Evolutionary conservation across 2,888 invertebrate species (phyloP).

Genomic region (Ypsolopha sequella): DNA sequence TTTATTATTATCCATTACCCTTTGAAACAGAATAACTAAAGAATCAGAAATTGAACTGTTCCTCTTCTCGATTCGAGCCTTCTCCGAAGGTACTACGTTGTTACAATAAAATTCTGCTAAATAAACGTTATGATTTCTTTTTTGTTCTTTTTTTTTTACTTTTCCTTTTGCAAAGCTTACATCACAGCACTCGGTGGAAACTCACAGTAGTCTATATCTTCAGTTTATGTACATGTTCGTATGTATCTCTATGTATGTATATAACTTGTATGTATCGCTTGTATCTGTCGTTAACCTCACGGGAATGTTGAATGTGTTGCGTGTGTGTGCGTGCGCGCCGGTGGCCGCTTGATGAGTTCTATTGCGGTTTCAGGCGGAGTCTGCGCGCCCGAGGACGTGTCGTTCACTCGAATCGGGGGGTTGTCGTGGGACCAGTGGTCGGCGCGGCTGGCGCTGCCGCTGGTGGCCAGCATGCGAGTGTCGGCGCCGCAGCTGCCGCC

Average conservation of each 20-base stretch:
- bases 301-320: slow-evolving; percentile 38
- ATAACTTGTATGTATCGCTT: slow-evolving; percentile 52
- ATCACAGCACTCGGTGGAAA: slow-evolving; percentile 68
- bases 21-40: slow-evolving; percentile 7
- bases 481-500: slow-evolving; percentile 33
- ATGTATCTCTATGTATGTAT: slow-evolving; percentile 26
- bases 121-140: slow-evolving; percentile 56
- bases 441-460: slow-evolving; percentile 79
- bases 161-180: slow-evolving; percentile 61
- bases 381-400: slow-evolving; percentile 77
- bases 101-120: slow-evolving; percentile 18
- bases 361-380: slow-evolving; percentile 40
- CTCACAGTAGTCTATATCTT: slow-evolving; percentile 44
- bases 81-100: too few species aligned
- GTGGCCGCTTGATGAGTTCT: slow-evolving; percentile 20
- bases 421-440: slow-evolving; percentile 82
- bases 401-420: slow-evolving; percentile 78
- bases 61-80: too few species aligned
- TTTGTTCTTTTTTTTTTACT: slow-evolving; percentile 53
- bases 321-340: slow-evolving; percentile 15
- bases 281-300: slow-evolving; percentile 51
- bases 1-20: neutral
- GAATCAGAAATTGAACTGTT: slow-evolving; percentile 7
- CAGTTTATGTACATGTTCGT: slow-evolving; percentile 24
- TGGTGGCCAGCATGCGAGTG: slow-evolving; percentile 72